Percentiles rank a stretch among this genome's conserved stretches.
Evolutionary conservation across 1,140 invertebrate species (phyloP).

Genomic region (Nasonia vitripennis): DNA sequence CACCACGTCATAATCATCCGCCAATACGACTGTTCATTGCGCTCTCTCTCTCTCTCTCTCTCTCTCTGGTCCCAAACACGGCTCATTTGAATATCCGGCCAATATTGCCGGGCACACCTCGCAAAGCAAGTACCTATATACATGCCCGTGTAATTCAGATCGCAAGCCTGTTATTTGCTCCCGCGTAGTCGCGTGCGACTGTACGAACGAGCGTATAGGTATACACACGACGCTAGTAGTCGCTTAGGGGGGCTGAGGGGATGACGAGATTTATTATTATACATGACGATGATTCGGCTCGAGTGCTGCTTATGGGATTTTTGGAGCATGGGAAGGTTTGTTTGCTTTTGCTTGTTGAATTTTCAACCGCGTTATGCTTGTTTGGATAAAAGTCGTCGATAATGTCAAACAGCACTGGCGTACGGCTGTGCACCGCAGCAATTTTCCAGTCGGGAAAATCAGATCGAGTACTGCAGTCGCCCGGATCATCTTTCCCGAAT

Average conservation of each 20-base stretch:
- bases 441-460: neutral
- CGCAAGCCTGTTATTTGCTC: constrained; percentile 23
- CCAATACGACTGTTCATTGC: neutral
- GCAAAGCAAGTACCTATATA: constrained; percentile 11
- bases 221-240: too few relatives aligned
- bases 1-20: neutral
- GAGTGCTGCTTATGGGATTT: neutral
- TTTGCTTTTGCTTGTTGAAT: too few relatives aligned
- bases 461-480: neutral
- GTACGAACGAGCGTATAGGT: too few relatives aligned
- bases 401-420: too few relatives aligned
- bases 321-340: too few relatives aligned
- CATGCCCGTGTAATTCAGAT: neutral
- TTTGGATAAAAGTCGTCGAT: too few relatives aligned
- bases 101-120: neutral
- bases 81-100: constrained; percentile 37
- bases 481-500: too few relatives aligned
- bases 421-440: neutral
- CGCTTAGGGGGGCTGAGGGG: neutral
- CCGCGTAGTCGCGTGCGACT: neutral
- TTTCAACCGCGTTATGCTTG: neutral
- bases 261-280: constrained; percentile 1
- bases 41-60: too few relatives aligned
- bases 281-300: neutral
- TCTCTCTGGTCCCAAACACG: neutral